Base-by-base conservation (phyloP, 2,888 invertebrate species). In the Operophtera brumata region DNA sequence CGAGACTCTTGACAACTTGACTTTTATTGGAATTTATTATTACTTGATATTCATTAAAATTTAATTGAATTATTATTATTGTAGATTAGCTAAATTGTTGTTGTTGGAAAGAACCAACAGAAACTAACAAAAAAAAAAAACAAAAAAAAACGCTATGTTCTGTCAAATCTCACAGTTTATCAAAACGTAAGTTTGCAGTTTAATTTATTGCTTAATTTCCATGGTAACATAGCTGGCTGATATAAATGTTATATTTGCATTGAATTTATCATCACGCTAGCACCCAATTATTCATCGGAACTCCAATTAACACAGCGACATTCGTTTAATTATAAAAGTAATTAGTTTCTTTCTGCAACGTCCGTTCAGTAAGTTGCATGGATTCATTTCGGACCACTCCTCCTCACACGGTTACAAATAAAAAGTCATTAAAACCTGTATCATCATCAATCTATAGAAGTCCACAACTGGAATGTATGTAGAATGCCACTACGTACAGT, bases 241-340 rank as follows among this genome's bases (percentile, higher is more conserved):
- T 54, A 65, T 64, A 63, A 68, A 69, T 66, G 61, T 65, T 70
- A 64, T 83, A 78, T 83, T 82, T 83, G 73, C 74, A 75, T 78
- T 81, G 59, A 69, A 75, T 76, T 73, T 74, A 78, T 82, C 81
- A 81, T 73, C 81, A 80, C 76, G 77, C 79, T 77, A 80, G 70
- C 78, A 75, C 75, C 70, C 72, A 77, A 73, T 82, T 77, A 76
- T 73, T 80, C 75, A 79, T 70, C 72, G 68, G 62, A 59, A 65
- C 69, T 69, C 72, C 79, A 80, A 82, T 83, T 82, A 83, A 73
- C 65, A 57, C 71, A 74, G 67, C 69, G 78, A 74, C 80, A 77
- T 75, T 72, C 70, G 71, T 71, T 80, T 81, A 76, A 82, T 82
- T 80, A 73, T 70, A 80, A 79, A 77, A 75, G 70, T 75, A 77